Conservation (phyloP, 1,140 invertebrate species). For the Vanessa tameamea region DNA sequence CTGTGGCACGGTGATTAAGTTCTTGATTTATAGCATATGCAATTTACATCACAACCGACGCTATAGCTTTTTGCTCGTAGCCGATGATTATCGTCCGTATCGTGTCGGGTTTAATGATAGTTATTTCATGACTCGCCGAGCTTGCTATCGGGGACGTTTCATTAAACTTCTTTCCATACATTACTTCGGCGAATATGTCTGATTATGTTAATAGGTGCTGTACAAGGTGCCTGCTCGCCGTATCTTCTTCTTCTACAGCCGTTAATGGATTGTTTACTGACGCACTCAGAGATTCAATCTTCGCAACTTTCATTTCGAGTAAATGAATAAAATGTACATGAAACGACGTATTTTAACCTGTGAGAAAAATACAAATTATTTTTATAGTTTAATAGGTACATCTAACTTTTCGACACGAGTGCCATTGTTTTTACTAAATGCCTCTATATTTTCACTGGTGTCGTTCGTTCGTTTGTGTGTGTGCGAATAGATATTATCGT, state of each 20-base stretch:
- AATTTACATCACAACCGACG: conserved; percentile 76
- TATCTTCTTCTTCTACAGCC: conserved; percentile 61
- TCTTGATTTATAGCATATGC: conserved; percentile 77
- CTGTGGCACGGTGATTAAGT: conserved; percentile 73
- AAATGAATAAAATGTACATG: conserved; percentile 21
- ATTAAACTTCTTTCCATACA: conserved; percentile 78
- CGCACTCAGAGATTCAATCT: conserved; percentile 46
- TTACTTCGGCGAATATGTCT: conserved; percentile 75
- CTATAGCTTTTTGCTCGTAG: conserved; percentile 71
- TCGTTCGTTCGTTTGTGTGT: conserved; percentile 37
- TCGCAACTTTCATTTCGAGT: conserved; percentile 18
- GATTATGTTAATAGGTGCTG: conserved; percentile 72
- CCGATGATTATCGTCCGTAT: conserved; percentile 78
- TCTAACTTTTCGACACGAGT: conserved; percentile 31
- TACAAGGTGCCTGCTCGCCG: conserved; percentile 56
- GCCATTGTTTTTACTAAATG: conserved; percentile 41
- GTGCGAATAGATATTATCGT: conserved; percentile 70
- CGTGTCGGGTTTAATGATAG: conserved; percentile 77
- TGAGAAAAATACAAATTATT: neutral
- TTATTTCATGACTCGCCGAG: conserved; percentile 76
- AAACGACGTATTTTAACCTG: neutral
- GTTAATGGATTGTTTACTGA: conserved; percentile 73
- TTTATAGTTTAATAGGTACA: conserved; percentile 12
- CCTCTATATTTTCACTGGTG: conserved; percentile 32
- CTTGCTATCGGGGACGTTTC: conserved; percentile 74